A percentile compares a stretch with the other conserved stretches of the same genome.
Conservation (phyloP, 37 sponge, comb jelly and placozoan species). For the Geodia barretti region DNA sequence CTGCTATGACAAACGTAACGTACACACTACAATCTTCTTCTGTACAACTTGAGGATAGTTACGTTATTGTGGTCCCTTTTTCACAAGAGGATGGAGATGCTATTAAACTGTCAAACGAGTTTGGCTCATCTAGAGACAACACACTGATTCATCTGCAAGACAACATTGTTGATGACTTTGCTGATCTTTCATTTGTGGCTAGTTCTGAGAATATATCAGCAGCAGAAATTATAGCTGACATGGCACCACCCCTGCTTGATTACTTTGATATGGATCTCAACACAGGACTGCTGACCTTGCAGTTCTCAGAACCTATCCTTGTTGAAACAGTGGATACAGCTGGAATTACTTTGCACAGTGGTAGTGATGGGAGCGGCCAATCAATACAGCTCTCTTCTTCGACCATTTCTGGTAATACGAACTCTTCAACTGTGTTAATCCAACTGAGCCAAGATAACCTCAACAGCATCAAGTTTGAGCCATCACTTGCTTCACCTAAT, state of each 20-base stretch:
- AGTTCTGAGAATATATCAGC: conserved; percentile 39
- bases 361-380: conserved; percentile 5
- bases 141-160: conserved; percentile 61
- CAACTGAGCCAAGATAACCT: conserved; percentile 43
- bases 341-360: conserved; percentile 36
- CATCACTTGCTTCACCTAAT: conserved; percentile 35
- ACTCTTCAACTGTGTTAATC: conserved; percentile 51
- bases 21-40: conserved; percentile 52
- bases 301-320: conserved; percentile 77
- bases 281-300: conserved; percentile 57
- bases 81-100: conserved; percentile 76
- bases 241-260: conserved; percentile 44
- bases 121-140: conserved; percentile 56
- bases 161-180: conserved; percentile 60
- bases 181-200: conserved; percentile 33
- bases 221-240: conserved; percentile 48
- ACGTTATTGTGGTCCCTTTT: conserved; percentile 31
- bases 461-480: conserved; percentile 55
- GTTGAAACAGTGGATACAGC: conserved; percentile 17
- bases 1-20: conserved; percentile 10
- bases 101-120: conserved; percentile 50
- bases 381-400: conserved; percentile 31
- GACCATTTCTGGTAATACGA: conserved; percentile 8
- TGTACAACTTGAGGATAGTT: conserved; percentile 9
- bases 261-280: conserved; percentile 66